Evolutionary conservation across 35 echinoderm and acorn worm genomes (phyloP), one percentile per base, ranked within the genome.

Genomic region (Holothuria glaberrima): DNA sequence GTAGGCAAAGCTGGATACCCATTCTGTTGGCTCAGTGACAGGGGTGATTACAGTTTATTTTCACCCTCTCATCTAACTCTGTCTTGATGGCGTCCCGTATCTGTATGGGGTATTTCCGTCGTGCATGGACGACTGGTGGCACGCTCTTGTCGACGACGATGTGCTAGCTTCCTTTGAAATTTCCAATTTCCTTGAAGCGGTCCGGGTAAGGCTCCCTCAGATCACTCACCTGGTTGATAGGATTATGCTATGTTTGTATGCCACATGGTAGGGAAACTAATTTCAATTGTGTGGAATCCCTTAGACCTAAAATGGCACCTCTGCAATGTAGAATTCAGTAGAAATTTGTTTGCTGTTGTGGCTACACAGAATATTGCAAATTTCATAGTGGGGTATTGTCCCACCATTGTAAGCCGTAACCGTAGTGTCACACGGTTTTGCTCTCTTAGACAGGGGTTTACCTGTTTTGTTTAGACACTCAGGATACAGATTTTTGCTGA

Each of bases 11-110:
- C 89, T 91, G 36, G 92, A 89, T 12, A 95, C 91, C 88, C 91
- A 93, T 4, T 93, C 80, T 50, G 86, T 93, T 12, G 91, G 78
- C 38, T 96, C 82, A 17, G 80, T 93, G 29, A 96, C 80, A 27
- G 75, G 89, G 12, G 50, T 58, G 33, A 96, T 96, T n/a, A 96
- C 87, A 36, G n/a, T 69, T 56, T 27, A 80, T 50, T 0, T 72
- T 22, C 21, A 89, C 86, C 94, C 90, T 93, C 24, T 73, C 80
- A 16, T 93, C 81, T 21, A 92, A 50, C 65, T 96, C 77, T 31
- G 45, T 48, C 65, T 90, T 93, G 28, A 96, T 81, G 27, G 93
- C 88, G 33, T 92, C 86, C 18, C 36, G 27, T 30, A 90, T 88
- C 22, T 92, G 86, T 48, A 96, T 93, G 16, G 87, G 63, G 63